phyloP scores from a whole-genome alignment of 2,113 vertebrate species.

The Psephotus haematonotus region DNA sequence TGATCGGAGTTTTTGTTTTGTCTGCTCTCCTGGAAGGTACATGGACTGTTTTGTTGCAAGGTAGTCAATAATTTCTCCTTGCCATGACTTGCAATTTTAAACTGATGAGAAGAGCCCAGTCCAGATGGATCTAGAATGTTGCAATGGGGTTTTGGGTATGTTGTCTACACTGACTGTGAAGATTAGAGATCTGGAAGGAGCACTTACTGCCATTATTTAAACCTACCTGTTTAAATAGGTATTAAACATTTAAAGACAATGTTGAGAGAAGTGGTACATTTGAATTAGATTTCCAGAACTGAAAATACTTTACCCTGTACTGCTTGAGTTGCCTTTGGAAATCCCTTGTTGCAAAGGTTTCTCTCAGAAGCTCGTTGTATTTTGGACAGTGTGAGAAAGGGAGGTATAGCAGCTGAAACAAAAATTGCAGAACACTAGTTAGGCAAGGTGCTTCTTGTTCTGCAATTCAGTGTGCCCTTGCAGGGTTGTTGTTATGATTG shows the following conservation, averaged over 20 bases:
- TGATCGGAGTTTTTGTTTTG: background rate
- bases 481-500: background rate
- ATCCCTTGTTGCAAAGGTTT: slow-evolving; percentile 42
- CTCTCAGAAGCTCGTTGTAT: slow-evolving; percentile 36
- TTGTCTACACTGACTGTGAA: background rate
- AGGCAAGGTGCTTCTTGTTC: background rate
- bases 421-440: slow-evolving; percentile 19
- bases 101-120: background rate
- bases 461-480: background rate
- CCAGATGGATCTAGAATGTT: background rate
- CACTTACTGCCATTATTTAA: background rate
- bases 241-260: too few species aligned
- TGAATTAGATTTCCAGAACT: background rate
- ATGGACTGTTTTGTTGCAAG: background rate
- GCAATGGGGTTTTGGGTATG: background rate
- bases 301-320: slow-evolving; percentile 58
- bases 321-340: slow-evolving; percentile 42
- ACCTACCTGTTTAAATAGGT: background rate
- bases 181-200: background rate
- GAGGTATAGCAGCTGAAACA: slow-evolving; percentile 62
- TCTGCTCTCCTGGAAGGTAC: background rate
- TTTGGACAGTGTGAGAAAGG: slow-evolving; percentile 62
- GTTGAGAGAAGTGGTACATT: background rate
- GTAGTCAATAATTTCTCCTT: background rate
- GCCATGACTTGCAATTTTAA: background rate